Base-by-base conservation (phyloP, 1,140 invertebrate genomes). In the Zophobas atratus region DNA sequence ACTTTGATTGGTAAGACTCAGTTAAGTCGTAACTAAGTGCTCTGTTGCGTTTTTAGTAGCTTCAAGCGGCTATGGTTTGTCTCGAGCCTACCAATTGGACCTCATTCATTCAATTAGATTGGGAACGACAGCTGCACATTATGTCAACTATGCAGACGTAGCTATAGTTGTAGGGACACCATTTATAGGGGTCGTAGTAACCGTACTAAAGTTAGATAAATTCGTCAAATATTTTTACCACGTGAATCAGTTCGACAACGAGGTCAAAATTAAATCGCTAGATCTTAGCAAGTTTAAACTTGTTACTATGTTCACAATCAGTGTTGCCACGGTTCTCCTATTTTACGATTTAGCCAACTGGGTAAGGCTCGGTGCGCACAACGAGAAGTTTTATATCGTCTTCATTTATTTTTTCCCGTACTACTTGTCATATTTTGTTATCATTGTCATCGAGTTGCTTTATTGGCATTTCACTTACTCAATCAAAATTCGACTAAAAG, bases 361-460 rank as follows among this genome's bases (percentile, higher is more conserved):
- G 70, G 6, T 72, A 3, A 49, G 32, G 36, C 4, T 51, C 2
- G n/a, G 6, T 39, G 35, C 51, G 6, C 4, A 34, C 43, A 33
- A 35, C 38, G 6, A 33, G 6, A 53, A 6, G 33, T 8, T 56
- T 20, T 4, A 5, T 56, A 8, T 53, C 36, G 36, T 51, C n/a
- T n/a, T 72, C 35, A 8, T 51, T 38, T 60, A 20, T 4, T n/a
- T n/a, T 34, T 34, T 72, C 0, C 70, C 70, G 1, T 72, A 36
- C 38, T 72, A 72, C 48, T 20, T 51, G n/a, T 72, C 33, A n/a
- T 72, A 72, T 32, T 51, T 6, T 35, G 49, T 53, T 32, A 72
- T 48, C 8, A 35, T 51, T 1, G 20, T 72, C n/a, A 72, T 72
- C 2, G 70, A 72, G 20, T 1, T 72, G 1, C 33, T 53, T 6